Percentiles rank a stretch among this genome's conserved stretches.
Conservation (phyloP, 2,797 vertebrate genomes). For the Thamnophis elegans region DNA sequence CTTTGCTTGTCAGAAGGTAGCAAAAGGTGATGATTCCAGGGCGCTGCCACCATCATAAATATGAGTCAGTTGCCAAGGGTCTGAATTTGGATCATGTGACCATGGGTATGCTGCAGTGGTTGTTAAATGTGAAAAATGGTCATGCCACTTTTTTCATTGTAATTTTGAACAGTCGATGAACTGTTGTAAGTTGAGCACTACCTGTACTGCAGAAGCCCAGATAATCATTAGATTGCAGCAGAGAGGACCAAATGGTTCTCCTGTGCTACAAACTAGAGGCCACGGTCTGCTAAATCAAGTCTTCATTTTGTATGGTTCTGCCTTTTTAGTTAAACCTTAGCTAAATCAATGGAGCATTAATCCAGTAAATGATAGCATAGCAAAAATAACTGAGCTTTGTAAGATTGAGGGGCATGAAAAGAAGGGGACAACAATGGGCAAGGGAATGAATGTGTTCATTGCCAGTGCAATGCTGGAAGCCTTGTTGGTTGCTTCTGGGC, state of each 20-base stretch:
- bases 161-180: too few species aligned
- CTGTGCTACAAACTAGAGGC: neutral
- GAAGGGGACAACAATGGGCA: neutral
- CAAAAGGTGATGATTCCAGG: neutral
- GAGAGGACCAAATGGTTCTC: neutral
- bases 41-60: too few species aligned
- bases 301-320: neutral
- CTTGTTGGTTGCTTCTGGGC: neutral
- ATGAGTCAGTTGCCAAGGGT: neutral
- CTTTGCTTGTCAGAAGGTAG: neutral
- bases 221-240: neutral
- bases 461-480: neutral
- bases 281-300: neutral
- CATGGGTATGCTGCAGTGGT: too few species aligned
- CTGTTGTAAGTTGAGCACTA: too few species aligned
- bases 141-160: too few species aligned
- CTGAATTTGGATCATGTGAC: too few species aligned
- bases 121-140: too few species aligned
- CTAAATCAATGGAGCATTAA: neutral
- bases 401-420: neutral
- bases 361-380: neutral
- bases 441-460: neutral
- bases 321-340: neutral
- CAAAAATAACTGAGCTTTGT: neutral
- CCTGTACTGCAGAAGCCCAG: neutral